phyloP scores from a whole-genome alignment of 2,888 invertebrate species.

The Euplexia lucipara region DNA sequence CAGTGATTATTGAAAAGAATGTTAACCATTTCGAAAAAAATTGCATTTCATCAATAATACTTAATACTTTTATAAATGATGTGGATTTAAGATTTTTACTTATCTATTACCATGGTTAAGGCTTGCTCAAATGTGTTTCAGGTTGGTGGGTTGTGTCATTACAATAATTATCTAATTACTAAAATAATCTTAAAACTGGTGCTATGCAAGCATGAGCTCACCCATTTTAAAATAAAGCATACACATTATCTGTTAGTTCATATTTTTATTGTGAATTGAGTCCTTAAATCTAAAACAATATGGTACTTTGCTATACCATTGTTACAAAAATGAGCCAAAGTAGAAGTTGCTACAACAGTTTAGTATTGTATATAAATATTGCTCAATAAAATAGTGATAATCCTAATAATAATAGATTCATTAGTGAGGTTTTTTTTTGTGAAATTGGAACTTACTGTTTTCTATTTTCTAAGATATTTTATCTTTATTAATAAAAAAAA shows the following conservation, averaged over 20 bases:
- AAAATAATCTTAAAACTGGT: constrained; percentile 20
- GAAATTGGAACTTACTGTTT: constrained; percentile 27
- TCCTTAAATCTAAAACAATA: constrained; percentile 84
- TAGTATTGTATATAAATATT: constrained; percentile 41
- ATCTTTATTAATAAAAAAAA: constrained; percentile 31
- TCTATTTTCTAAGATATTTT: constrained; percentile 15
- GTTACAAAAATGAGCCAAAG: constrained; percentile 68
- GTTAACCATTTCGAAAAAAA: constrained; percentile 3
- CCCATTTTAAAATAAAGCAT: constrained; percentile 75
- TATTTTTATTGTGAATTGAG: constrained; percentile 84
- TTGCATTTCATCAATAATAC: not conserved
- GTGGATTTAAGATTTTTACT: not conserved
- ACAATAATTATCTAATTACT: constrained; percentile 7
- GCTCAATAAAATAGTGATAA: constrained; percentile 25
- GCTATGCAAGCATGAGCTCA: constrained; percentile 29
- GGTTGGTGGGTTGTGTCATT: not conserved
- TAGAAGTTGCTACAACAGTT: constrained; percentile 60
- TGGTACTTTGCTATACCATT: constrained; percentile 75
- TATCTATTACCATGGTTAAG: constrained; percentile 1
- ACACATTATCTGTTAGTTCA: constrained; percentile 77
- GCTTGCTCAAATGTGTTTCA: constrained; percentile 11
- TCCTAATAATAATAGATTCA: constrained; percentile 34
- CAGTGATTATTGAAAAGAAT: not conserved
- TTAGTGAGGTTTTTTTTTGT: constrained; percentile 24
- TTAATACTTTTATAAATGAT: not conserved